Conservation (phyloP, 2,888 invertebrate species). For the Leptopilina drosophilae region DNA sequence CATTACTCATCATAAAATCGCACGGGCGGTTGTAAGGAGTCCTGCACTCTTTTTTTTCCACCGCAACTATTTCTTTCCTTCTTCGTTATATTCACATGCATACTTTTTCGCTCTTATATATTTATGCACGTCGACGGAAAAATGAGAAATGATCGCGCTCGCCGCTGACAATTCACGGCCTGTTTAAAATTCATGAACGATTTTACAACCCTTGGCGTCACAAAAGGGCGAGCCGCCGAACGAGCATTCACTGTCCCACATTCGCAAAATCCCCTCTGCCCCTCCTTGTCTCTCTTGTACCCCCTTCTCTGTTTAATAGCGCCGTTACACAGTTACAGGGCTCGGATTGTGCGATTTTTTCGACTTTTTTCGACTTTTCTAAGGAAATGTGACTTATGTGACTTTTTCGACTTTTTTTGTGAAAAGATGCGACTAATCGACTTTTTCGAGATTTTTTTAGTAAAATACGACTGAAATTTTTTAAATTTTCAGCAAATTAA, state of each 20-base stretch:
- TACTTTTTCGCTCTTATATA: constrained; percentile 42
- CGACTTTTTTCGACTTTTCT: no score
- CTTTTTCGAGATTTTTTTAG: no score
- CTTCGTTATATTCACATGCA: constrained; percentile 8
- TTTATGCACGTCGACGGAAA: constrained; percentile 51
- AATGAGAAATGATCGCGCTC: constrained; percentile 74
- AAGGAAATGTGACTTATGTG: no score
- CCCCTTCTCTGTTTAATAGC: neutral
- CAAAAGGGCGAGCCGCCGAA: constrained; percentile 49
- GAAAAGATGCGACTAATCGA: no score
- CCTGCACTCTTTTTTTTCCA: neutral
- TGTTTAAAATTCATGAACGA: constrained; percentile 77
- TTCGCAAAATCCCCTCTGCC: constrained; percentile 40
- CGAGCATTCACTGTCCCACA: constrained; percentile 52
- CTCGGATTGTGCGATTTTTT: no score
- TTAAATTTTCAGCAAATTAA: no score
- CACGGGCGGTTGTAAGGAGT: constrained; percentile 50
- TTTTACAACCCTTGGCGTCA: constrained; percentile 68
- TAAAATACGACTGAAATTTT: no score
- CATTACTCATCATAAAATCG: constrained; percentile 77
- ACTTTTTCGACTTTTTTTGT: no score
- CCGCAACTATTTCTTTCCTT: constrained; percentile 15
- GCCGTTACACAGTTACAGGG: neutral
- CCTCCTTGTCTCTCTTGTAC: no score
- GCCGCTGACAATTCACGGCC: constrained; percentile 69